Percentiles rank a stretch among this genome's conserved stretches.
These are phyloP conservation scores for Sardinella longiceps DNA, from an alignment of 2,797 vertebrate species.

Conservation along the genomic window DNA sequence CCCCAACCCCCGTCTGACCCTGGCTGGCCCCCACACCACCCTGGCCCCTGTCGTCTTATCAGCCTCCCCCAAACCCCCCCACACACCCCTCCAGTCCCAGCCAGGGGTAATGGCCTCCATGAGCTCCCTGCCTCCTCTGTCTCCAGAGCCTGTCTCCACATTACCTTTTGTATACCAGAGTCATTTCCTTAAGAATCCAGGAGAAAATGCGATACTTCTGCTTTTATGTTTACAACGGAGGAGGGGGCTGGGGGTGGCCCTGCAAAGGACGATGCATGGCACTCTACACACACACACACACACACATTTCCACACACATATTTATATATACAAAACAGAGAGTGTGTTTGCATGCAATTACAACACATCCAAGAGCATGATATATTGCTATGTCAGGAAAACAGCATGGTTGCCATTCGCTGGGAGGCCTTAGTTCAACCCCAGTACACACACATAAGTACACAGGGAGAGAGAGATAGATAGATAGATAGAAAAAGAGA, in stretches of 20 bases:
- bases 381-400: constrained; percentile 62
- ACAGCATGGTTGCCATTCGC: constrained; percentile 33
- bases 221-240: constrained; percentile 73
- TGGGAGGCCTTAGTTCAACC: neutral
- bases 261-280: neutral
- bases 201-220: constrained; percentile 78
- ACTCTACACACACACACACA: neutral
- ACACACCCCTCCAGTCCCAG: constrained; percentile 1
- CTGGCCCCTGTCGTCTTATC: constrained; percentile 35
- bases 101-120: constrained; percentile 76
- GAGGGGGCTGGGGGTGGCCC: constrained; percentile 37
- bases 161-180: constrained; percentile 78
- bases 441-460: neutral
- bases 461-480: neutral
- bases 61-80: constrained; percentile 38
- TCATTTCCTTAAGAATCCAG: constrained; percentile 89
- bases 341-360: constrained; percentile 65
- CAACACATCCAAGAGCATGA: constrained; percentile 62
- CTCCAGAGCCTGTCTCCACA: constrained; percentile 75
- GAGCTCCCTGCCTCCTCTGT: constrained; percentile 77
- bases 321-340: constrained; percentile 54
- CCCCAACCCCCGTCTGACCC: constrained; percentile 75
- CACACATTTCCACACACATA: constrained; percentile 35
- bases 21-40: constrained; percentile 46
- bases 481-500: too few relatives aligned